phyloP scores from a whole-genome alignment of 37 sponge, comb jelly and placozoan species.

The Ianthella basta region DNA sequence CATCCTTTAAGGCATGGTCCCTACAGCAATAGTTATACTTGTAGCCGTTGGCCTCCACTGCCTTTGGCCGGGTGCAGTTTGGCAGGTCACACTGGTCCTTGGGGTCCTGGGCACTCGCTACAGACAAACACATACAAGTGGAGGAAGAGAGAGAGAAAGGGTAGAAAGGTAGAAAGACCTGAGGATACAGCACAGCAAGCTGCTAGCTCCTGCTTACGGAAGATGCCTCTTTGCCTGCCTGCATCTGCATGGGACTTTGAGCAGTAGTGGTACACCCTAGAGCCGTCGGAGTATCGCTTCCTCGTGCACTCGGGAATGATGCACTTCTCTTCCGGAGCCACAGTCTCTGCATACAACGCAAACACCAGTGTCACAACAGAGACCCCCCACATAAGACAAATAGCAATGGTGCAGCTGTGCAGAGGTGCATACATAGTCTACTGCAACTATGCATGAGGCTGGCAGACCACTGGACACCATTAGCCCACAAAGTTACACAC shows the following conservation, averaged over 20 bases:
- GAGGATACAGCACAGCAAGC: too few relatives aligned
- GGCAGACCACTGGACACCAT: too few relatives aligned
- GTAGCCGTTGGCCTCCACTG: conserved; percentile 33
- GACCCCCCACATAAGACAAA: too few relatives aligned
- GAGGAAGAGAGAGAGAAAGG: too few relatives aligned
- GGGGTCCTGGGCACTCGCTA: conserved; percentile 33
- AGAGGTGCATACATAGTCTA: too few relatives aligned
- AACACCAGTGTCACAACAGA: background rate
- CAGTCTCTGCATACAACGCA: background rate
- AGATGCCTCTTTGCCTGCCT: conserved; percentile 13
- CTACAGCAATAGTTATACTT: conserved; percentile 70
- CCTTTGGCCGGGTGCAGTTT: conserved; percentile 52
- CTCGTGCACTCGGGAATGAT: conserved; percentile 29
- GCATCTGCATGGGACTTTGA: conserved; percentile 15
- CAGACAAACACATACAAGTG: too few relatives aligned
- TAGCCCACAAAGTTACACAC: too few relatives aligned
- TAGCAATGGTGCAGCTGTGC: too few relatives aligned
- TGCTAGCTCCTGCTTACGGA: background rate
- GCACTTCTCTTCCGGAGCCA: conserved; percentile 26
- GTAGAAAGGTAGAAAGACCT: too few relatives aligned
- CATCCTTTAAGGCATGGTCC: conserved; percentile 65
- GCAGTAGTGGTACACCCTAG: conserved; percentile 19
- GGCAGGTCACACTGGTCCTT: conserved; percentile 73
- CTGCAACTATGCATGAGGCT: too few relatives aligned
- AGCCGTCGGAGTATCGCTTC: background rate